Evolutionary conservation across 2,888 invertebrate species (phyloP).

Genomic region (Brachycybe producta): DNA sequence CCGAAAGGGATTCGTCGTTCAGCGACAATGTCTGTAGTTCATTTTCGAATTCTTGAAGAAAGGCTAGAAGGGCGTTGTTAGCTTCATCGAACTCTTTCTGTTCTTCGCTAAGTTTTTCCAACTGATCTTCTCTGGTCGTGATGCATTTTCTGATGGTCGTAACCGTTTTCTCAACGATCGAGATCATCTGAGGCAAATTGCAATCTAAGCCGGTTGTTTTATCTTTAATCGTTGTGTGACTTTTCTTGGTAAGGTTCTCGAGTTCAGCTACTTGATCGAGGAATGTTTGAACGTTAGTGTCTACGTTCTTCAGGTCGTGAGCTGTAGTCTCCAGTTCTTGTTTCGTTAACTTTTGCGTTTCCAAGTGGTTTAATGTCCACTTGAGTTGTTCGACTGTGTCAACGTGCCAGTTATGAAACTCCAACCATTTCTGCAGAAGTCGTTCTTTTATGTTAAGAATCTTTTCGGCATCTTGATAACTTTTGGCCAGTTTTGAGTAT

Average conservation of each 20-base stretch:
- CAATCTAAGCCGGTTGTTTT: slow-evolving; percentile 1
- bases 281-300: slow-evolving; percentile 11
- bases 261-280: slow-evolving; percentile 16
- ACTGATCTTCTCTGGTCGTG: slow-evolving; percentile 30
- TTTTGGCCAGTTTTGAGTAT: slow-evolving; percentile 58
- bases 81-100: slow-evolving; percentile 65
- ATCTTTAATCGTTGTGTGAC: slow-evolving; percentile 18
- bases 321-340: slow-evolving; percentile 22
- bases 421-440: slow-evolving; percentile 51
- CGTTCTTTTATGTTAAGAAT: slow-evolving; percentile 28
- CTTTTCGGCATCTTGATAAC: slow-evolving; percentile 47
- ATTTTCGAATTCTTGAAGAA: slow-evolving; percentile 6
- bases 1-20: background rate
- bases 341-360: slow-evolving; percentile 28
- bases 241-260: slow-evolving; percentile 2
- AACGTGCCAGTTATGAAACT: slow-evolving; percentile 65
- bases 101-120: slow-evolving; percentile 39
- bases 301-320: slow-evolving; percentile 12
- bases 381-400: slow-evolving; percentile 59
- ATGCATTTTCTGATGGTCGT: slow-evolving; percentile 14
- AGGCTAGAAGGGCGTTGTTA: slow-evolving; percentile 44
- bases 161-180: background rate
- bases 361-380: slow-evolving; percentile 46
- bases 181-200: slow-evolving; percentile 7
- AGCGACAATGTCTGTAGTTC: background rate